Conservation (phyloP, 2,113 vertebrate genomes). For the Talpa occidentalis region DNA sequence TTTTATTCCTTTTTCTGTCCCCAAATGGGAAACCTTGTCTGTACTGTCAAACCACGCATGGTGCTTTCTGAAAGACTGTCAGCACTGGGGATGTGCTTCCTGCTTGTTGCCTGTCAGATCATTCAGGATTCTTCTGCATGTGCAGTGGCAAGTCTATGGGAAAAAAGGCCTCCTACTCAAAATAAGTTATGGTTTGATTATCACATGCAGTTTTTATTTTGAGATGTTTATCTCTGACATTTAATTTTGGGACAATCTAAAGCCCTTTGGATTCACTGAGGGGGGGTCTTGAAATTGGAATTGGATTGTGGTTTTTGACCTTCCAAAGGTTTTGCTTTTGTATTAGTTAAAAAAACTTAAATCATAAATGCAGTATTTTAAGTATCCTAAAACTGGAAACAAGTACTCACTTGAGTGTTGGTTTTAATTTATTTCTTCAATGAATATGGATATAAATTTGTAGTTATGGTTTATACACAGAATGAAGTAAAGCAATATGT, state of each 20-base stretch:
- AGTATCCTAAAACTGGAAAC: background rate
- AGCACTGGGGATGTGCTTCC: background rate
- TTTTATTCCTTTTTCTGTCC: background rate
- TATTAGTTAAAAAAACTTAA: background rate
- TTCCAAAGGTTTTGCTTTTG: slow-evolving; percentile 18
- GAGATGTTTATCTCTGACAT: background rate
- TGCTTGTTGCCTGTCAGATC: slow-evolving; percentile 2
- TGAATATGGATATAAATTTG: background rate
- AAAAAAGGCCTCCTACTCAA: background rate
- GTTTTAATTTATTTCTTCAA: slow-evolving; percentile 9
- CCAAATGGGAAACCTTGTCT: background rate
- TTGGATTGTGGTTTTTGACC: background rate
- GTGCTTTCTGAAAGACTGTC: slow-evolving; percentile 43
- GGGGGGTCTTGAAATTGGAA: slow-evolving; percentile 25
- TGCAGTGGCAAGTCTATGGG: background rate
- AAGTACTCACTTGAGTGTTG: background rate
- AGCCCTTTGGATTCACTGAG: background rate
- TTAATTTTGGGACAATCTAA: slow-evolving; percentile 34
- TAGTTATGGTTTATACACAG: background rate
- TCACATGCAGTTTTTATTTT: slow-evolving; percentile 43
- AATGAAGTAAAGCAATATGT: background rate
- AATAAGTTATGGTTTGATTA: slow-evolving; percentile 25
- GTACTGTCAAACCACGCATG: background rate
- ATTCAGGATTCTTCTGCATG: background rate
- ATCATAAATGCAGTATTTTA: background rate